Percentiles rank a stretch among this genome's conserved stretches.
phyloP scores from a whole-genome alignment of 2,888 invertebrate species.

The Ectropis crepuscularia region DNA sequence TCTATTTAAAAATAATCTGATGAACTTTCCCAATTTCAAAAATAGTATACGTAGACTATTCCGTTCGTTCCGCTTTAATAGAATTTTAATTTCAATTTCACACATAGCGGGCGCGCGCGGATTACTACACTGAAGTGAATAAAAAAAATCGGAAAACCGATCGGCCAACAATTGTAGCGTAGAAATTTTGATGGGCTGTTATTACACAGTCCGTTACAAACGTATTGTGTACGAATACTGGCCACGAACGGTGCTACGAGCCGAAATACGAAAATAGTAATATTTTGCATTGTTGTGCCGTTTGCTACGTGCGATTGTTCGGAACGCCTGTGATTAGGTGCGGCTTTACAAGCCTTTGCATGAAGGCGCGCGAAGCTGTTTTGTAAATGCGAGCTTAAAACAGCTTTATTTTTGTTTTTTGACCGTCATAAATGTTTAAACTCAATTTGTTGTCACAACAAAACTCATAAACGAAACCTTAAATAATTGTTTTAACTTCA shows the following conservation, averaged over 20 bases:
- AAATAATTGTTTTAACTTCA: no score
- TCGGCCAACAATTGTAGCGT: conserved; percentile 73
- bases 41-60: conserved; percentile 56
- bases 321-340: conserved; percentile 47
- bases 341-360: conserved; percentile 27
- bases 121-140: conserved; percentile 70
- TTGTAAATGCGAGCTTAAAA: neutral
- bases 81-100: conserved; percentile 82
- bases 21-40: conserved; percentile 45
- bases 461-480: no score
- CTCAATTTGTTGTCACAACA: neutral
- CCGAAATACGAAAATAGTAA: conserved; percentile 38
- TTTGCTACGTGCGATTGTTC: conserved; percentile 42
- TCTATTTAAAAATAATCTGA: conserved; percentile 40
- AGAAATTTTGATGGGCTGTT: conserved; percentile 77
- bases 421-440: neutral
- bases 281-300: conserved; percentile 56
- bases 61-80: conserved; percentile 71
- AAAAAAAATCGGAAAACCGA: conserved; percentile 60
- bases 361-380: conserved; percentile 16
- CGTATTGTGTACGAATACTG: conserved; percentile 70
- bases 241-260: conserved; percentile 38
- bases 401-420: neutral
- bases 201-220: conserved; percentile 79
- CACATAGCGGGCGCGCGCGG: conserved; percentile 69